Conservation (phyloP, 2,113 vertebrate species). For the Varanus salvator region DNA sequence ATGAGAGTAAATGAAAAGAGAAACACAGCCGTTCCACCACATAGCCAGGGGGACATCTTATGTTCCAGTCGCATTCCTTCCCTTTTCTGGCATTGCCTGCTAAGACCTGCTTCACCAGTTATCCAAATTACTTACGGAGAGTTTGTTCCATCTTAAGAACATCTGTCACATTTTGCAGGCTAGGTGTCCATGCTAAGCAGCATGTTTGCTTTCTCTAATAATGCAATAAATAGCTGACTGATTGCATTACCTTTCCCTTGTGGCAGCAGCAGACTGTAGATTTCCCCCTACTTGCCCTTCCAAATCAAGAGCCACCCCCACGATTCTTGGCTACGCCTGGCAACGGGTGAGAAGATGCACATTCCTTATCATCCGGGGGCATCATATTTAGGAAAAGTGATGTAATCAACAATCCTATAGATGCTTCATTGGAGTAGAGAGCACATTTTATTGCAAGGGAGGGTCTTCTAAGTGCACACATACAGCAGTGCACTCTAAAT, state of each 20-base stretch:
- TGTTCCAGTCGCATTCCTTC: neutral
- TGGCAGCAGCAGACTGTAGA: neutral
- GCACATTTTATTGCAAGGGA: neutral
- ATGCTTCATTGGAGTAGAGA: neutral
- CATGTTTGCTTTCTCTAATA: conserved; percentile 21
- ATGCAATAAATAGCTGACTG: neutral
- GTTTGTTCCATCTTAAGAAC: conserved; percentile 59
- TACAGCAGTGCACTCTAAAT: too few relatives aligned
- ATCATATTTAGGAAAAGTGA: too few relatives aligned
- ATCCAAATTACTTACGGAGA: conserved; percentile 65
- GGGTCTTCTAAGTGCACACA: neutral
- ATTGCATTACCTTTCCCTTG: neutral
- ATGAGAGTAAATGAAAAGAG: neutral
- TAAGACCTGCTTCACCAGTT: conserved; percentile 64
- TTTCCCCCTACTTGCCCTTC: too few relatives aligned
- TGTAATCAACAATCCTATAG: neutral
- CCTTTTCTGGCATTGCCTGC: conserved; percentile 48
- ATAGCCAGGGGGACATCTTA: neutral
- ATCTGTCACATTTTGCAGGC: conserved; percentile 58
- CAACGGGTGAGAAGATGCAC: too few relatives aligned
- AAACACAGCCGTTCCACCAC: neutral
- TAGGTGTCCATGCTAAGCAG: conserved; percentile 36
- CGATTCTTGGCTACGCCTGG: too few relatives aligned
- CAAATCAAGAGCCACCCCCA: too few relatives aligned
- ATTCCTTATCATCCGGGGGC: too few relatives aligned